Percentiles rank a stretch among this genome's conserved stretches.
Conservation (phyloP, 2,888 invertebrate species). For the Xanthorhoe designata region DNA sequence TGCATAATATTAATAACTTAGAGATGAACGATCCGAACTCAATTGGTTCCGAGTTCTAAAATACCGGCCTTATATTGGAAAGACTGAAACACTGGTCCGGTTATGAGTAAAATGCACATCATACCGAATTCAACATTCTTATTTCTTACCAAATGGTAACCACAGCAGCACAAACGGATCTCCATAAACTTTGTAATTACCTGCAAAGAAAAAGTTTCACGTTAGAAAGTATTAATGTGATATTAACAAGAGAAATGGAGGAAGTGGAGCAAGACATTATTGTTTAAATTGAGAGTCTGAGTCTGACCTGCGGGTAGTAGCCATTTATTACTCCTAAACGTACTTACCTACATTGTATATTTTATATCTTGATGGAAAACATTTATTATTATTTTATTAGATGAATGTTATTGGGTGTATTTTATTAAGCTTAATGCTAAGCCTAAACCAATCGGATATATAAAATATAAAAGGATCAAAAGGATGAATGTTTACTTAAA, state of each 20-base stretch:
- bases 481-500: too few relatives aligned
- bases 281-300: conserved; percentile 40
- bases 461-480: too few relatives aligned
- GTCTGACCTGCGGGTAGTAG: conserved; percentile 32
- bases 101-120: background rate
- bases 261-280: conserved; percentile 45
- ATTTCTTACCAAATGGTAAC: conserved; percentile 15
- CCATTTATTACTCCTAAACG: background rate
- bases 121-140: background rate
- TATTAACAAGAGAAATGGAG: conserved; percentile 45
- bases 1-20: too few relatives aligned
- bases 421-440: too few relatives aligned
- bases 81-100: background rate
- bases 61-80: background rate
- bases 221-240: conserved; percentile 45
- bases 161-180: conserved; percentile 11
- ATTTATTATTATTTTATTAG: too few relatives aligned
- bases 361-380: too few relatives aligned
- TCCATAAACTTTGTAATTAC: conserved; percentile 52
- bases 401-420: too few relatives aligned
- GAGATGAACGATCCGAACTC: too few relatives aligned
- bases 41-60: too few relatives aligned
- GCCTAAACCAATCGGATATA: too few relatives aligned
- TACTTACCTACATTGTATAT: background rate
- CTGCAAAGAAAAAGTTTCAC: conserved; percentile 59